Percentiles rank a stretch among this genome's conserved stretches.
These are phyloP conservation scores for Oceanites oceanicus DNA, from an alignment of 2,113 vertebrate genomes.

Conservation along the genomic window DNA sequence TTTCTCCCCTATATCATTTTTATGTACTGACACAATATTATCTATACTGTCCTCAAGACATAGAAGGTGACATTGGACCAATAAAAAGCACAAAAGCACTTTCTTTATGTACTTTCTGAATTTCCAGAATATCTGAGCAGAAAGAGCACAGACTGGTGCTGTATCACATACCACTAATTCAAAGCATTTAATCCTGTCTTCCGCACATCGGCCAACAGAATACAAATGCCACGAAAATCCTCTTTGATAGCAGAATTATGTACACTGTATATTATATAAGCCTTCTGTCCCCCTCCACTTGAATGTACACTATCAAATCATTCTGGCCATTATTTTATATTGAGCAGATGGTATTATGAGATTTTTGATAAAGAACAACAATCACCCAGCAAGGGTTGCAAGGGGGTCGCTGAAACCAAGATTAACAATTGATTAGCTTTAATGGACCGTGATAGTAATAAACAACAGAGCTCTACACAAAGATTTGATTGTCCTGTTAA, in stretches of 20 bases:
- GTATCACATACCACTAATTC: background rate
- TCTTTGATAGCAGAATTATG: slow-evolving; percentile 12
- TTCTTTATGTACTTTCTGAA: background rate
- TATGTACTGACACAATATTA: background rate
- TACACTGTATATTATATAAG: background rate
- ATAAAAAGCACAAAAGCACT: background rate
- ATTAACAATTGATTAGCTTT: slow-evolving; percentile 87
- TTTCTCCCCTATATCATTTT: slow-evolving; percentile 30
- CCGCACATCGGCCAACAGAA: background rate
- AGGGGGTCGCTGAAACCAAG: slow-evolving; percentile 71
- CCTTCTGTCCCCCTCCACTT: background rate
- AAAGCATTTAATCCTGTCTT: background rate
- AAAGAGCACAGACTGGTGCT: background rate
- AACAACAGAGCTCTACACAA: slow-evolving; percentile 69
- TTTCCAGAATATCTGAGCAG: background rate
- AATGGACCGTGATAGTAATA: slow-evolving; percentile 78
- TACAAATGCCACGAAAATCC: slow-evolving; percentile 12
- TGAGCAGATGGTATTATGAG: slow-evolving; percentile 69
- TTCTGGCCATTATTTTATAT: slow-evolving; percentile 45
- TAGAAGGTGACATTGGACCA: background rate
- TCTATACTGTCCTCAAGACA: background rate
- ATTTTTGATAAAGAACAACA: slow-evolving; percentile 76
- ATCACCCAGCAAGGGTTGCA: slow-evolving; percentile 68
- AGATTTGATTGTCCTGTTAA: slow-evolving; percentile 73
- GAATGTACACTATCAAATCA: background rate